These are phyloP conservation scores for Carassius auratus DNA, from an alignment of 2,113 vertebrate genomes.

Conservation along the genomic window DNA sequence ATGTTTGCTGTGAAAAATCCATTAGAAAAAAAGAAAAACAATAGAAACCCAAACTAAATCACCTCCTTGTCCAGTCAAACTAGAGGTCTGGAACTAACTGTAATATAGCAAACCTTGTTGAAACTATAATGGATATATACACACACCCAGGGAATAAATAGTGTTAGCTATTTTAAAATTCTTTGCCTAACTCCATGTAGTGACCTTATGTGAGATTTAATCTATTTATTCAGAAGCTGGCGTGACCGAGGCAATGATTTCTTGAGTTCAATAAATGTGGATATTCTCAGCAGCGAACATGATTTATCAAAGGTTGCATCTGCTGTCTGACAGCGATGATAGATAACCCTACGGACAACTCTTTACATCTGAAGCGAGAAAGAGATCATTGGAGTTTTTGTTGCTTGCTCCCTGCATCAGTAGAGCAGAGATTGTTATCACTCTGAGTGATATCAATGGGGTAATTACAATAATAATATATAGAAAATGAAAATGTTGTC, in stretches of 20 bases:
- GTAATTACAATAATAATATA: conserved; percentile 11
- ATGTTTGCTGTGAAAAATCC: not conserved
- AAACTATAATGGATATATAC: not conserved
- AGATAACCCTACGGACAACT: conserved; percentile 32
- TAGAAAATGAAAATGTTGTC: not conserved
- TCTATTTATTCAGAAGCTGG: conserved; percentile 3
- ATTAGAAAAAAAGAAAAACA: too few species aligned
- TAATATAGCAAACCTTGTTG: not conserved
- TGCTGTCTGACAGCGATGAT: conserved; percentile 26
- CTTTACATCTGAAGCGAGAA: conserved; percentile 31
- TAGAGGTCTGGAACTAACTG: not conserved
- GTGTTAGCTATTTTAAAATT: conserved; percentile 4
- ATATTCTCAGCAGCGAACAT: conserved; percentile 1
- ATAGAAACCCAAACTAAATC: not conserved
- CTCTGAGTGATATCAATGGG: not conserved
- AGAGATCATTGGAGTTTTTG: conserved; percentile 11
- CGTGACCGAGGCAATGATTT: conserved; percentile 22
- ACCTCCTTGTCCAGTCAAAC: not conserved
- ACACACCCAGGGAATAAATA: not conserved
- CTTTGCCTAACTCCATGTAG: not conserved
- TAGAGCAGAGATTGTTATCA: conserved; percentile 19
- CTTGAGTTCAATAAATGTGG: conserved; percentile 16
- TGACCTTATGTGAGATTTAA: conserved; percentile 5
- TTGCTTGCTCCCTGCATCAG: conserved; percentile 25
- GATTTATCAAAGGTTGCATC: conserved; percentile 33